phyloP scores from a whole-genome alignment of 1,140 invertebrate genomes.

The Leptinotarsa defecta region DNA sequence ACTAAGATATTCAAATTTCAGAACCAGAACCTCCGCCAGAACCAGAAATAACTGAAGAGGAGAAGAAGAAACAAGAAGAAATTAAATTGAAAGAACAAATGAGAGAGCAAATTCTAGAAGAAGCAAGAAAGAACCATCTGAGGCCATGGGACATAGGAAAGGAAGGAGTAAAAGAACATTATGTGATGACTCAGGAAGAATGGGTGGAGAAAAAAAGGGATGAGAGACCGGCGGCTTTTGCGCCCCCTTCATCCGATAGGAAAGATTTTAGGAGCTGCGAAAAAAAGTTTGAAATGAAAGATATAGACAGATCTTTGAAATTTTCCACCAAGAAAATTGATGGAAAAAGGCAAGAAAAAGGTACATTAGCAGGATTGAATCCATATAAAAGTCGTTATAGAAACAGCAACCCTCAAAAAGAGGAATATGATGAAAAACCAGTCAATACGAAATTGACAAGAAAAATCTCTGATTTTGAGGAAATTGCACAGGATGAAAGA shows the following conservation, averaged over 20 bases:
- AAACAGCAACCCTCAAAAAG: not conserved
- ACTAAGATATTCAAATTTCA: constrained; percentile 45
- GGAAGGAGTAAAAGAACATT: constrained; percentile 61
- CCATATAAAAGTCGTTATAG: not conserved
- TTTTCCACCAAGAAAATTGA: constrained; percentile 48
- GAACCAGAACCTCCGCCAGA: constrained; percentile 60
- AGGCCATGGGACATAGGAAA: constrained; percentile 74
- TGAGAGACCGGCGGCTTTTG: constrained; percentile 72
- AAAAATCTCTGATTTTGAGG: not conserved
- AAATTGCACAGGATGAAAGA: constrained; percentile 8
- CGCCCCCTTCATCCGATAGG: constrained; percentile 57
- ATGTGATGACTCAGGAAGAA: constrained; percentile 76
- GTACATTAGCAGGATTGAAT: not conserved
- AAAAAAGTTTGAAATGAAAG: constrained; percentile 29
- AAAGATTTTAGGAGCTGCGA: constrained; percentile 52
- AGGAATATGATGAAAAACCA: constrained; percentile 2
- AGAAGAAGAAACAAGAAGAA: constrained; percentile 55
- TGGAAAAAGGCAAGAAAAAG: constrained; percentile 16
- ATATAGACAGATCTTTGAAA: constrained; percentile 45
- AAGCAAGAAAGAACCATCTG: constrained; percentile 60
- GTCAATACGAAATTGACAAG: not conserved
- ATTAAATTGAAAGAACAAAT: constrained; percentile 39
- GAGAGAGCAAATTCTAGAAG: constrained; percentile 43
- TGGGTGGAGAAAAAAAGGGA: constrained; percentile 76
- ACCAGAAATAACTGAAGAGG: constrained; percentile 56